Evolutionary conservation across 2,888 invertebrate species (phyloP).

Genomic region (Criorhina ranunculi): DNA sequence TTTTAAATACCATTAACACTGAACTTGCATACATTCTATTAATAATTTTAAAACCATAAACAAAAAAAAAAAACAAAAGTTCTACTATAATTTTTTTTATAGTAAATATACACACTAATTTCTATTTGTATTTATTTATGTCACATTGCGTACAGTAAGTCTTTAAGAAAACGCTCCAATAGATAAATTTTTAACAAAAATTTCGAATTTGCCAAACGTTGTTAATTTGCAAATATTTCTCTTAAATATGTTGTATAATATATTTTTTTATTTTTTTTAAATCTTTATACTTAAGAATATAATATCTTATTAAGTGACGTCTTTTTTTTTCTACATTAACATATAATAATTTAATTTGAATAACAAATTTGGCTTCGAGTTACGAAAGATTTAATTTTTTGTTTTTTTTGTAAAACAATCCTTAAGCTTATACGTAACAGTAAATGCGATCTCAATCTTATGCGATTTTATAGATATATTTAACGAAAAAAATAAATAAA

Average conservation of each 20-base stretch:
- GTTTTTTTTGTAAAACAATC: constrained; percentile 20
- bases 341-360: constrained; percentile 24
- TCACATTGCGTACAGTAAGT: constrained; percentile 36
- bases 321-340: background rate
- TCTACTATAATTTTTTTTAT: constrained; percentile 36
- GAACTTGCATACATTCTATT: constrained; percentile 35
- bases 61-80: constrained; percentile 19
- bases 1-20: constrained; percentile 6
- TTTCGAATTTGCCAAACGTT: constrained; percentile 23
- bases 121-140: constrained; percentile 33
- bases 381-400: constrained; percentile 2
- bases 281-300: constrained; percentile 28
- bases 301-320: constrained; percentile 17
- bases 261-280: constrained; percentile 11
- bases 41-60: constrained; percentile 25
- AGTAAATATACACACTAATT: constrained; percentile 44
- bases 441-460: constrained; percentile 71
- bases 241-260: constrained; percentile 16
- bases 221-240: constrained; percentile 44
- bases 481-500: constrained; percentile 20
- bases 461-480: constrained; percentile 53
- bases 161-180: constrained; percentile 26
- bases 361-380: constrained; percentile 71
- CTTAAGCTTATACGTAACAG: constrained; percentile 51
- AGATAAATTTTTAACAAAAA: constrained; percentile 22